Conservation (phyloP, 2,797 vertebrate species). For the Aplochiton taeniatus region DNA sequence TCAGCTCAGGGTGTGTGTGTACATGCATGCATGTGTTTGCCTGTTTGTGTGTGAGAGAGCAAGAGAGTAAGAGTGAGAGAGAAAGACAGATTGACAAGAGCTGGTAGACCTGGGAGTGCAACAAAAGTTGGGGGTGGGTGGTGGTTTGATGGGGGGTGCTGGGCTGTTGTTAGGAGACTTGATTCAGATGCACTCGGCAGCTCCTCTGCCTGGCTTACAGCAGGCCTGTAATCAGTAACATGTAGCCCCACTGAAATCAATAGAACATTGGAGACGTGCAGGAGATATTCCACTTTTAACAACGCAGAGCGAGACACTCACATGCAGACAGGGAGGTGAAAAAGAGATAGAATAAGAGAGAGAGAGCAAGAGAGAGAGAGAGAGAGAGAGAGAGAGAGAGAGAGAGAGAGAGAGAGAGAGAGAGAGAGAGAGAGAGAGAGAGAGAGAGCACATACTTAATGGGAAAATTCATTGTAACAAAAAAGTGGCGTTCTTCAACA, state of each 20-base stretch:
- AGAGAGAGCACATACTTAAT: not conserved
- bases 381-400: not conserved
- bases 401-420: not conserved
- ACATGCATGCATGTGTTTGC: no score
- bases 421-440: not conserved
- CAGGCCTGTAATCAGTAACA: constrained; percentile 30
- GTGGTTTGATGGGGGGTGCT: constrained; percentile 21
- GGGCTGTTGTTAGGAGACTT: constrained; percentile 14
- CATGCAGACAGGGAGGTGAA: no score
- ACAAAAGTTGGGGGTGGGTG: not conserved
- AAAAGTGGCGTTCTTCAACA: not conserved
- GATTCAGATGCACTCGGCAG: constrained; percentile 18
- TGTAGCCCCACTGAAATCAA: constrained; percentile 15
- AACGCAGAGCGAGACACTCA: not conserved
- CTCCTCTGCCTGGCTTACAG: constrained; percentile 22
- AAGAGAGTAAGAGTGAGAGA: not conserved
- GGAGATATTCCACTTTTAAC: not conserved
- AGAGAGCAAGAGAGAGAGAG: no score
- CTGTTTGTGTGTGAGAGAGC: not conserved
- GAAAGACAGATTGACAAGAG: not conserved
- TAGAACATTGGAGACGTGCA: constrained; percentile 12
- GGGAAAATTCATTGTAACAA: not conserved
- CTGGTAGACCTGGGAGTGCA: not conserved
- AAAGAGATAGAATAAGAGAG: not conserved
- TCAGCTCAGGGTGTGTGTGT: constrained; percentile 51